Percentiles rank a stretch among this genome's conserved stretches.
Conservation (phyloP, 1,140 invertebrate genomes). For the Drosophila asahinai region DNA sequence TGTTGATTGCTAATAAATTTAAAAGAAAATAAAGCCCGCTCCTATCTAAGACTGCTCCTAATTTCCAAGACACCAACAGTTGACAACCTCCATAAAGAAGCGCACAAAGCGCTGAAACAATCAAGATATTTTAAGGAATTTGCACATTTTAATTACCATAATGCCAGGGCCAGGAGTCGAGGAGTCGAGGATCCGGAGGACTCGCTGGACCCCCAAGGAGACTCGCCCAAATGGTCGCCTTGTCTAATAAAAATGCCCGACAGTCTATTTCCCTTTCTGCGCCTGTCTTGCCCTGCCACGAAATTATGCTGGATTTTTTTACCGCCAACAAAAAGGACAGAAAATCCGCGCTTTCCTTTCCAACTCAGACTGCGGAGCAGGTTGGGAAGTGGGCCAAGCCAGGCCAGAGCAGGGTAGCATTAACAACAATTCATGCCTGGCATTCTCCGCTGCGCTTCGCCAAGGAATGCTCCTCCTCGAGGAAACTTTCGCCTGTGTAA, state of each 20-base stretch:
- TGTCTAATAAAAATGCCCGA: constrained; percentile 67
- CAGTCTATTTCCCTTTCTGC: constrained; percentile 42
- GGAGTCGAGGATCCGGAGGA: constrained; percentile 1
- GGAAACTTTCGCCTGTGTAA: constrained; percentile 79
- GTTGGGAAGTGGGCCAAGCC: background rate
- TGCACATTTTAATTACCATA: constrained; percentile 76
- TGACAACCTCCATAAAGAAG: constrained; percentile 1
- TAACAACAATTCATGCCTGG: constrained; percentile 76
- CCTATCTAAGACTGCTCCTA: background rate
- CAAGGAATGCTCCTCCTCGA: constrained; percentile 67
- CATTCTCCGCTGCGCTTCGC: constrained; percentile 50
- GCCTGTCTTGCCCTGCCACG: constrained; percentile 11
- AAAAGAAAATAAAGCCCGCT: too few species aligned
- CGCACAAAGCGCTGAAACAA: constrained; percentile 34
- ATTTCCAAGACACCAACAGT: constrained; percentile 7
- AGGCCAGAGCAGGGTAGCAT: constrained; percentile 28
- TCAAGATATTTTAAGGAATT: constrained; percentile 48
- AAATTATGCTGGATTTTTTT: constrained; percentile 59
- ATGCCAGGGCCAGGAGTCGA: constrained; percentile 52
- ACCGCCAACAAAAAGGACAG: constrained; percentile 14
- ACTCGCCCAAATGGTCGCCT: constrained; percentile 53
- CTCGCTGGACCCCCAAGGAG: background rate
- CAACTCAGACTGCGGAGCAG: constrained; percentile 14
- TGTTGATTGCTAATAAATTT: too few species aligned
- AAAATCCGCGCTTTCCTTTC: constrained; percentile 66